Percentiles rank a stretch among this genome's conserved stretches.
These are phyloP conservation scores for Galerucella pusilla DNA, from an alignment of 2,888 invertebrate genomes.

Conservation along the genomic window DNA sequence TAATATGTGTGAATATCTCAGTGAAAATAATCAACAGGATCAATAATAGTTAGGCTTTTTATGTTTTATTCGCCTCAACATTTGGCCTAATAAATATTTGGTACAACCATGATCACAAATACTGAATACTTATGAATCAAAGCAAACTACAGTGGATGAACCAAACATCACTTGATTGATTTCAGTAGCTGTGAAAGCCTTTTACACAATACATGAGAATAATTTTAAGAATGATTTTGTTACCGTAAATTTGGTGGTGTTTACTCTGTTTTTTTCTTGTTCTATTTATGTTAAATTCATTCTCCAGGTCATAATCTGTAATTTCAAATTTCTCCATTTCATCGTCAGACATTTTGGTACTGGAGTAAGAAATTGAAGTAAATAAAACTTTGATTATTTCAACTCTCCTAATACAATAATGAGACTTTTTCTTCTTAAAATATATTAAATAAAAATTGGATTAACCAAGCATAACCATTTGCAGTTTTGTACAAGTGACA, in stretches of 20 bases:
- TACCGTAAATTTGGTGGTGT: conserved; percentile 95
- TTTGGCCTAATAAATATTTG: no score
- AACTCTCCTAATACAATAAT: no score
- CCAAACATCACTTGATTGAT: neutral
- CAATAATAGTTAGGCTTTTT: no score
- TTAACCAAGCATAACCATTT: conserved; percentile 2
- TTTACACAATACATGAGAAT: neutral
- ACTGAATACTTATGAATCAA: no score
- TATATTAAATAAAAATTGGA: neutral
- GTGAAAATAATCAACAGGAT: no score
- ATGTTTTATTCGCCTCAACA: no score
- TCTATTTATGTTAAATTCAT: conserved; percentile 89
- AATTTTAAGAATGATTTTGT: conserved; percentile 47
- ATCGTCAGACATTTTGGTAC: conserved; percentile 75
- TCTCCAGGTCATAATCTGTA: conserved; percentile 92
- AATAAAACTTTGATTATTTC: neutral
- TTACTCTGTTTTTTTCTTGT: conserved; percentile 78
- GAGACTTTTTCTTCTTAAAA: no score
- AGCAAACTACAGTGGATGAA: no score
- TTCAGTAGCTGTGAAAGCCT: neutral
- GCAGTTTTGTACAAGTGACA: neutral
- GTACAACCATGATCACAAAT: no score
- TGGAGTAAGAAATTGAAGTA: neutral
- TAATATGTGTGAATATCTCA: neutral
- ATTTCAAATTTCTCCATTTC: conserved; percentile 96